Evolutionary conservation across 1,140 invertebrate species (phyloP).

Genomic region (Agrypnia vestita): DNA sequence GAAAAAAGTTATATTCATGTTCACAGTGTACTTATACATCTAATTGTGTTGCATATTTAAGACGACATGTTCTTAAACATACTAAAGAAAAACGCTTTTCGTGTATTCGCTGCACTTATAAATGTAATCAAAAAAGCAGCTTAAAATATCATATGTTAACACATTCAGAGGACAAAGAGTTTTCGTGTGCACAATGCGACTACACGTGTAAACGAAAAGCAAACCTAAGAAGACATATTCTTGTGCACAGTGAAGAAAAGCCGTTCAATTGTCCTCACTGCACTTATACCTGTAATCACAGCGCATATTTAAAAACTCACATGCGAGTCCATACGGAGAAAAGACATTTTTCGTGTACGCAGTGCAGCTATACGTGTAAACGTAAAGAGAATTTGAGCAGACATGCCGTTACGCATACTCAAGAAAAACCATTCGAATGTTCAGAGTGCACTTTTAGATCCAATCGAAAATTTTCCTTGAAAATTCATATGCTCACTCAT

Average conservation of each 20-base stretch:
- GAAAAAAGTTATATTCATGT: background rate
- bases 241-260: background rate
- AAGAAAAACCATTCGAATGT: background rate
- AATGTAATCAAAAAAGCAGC: background rate
- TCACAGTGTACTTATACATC: too few relatives aligned
- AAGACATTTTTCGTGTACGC: background rate
- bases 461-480: too few relatives aligned
- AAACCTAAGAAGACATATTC: too few relatives aligned
- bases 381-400: background rate
- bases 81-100: background rate
- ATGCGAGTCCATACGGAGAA: background rate
- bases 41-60: too few relatives aligned
- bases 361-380: background rate
- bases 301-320: background rate
- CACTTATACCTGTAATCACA: background rate
- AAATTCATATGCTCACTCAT: too few relatives aligned
- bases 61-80: too few relatives aligned
- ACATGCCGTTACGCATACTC: background rate
- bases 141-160: constrained; percentile 1
- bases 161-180: background rate
- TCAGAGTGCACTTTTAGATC: too few relatives aligned
- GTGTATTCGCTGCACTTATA: background rate
- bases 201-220: too few relatives aligned
- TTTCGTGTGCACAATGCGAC: background rate
- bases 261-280: background rate